These are phyloP conservation scores for Leptopilina drosophilae DNA, from an alignment of 2,888 invertebrate species.

Conservation along the genomic window DNA sequence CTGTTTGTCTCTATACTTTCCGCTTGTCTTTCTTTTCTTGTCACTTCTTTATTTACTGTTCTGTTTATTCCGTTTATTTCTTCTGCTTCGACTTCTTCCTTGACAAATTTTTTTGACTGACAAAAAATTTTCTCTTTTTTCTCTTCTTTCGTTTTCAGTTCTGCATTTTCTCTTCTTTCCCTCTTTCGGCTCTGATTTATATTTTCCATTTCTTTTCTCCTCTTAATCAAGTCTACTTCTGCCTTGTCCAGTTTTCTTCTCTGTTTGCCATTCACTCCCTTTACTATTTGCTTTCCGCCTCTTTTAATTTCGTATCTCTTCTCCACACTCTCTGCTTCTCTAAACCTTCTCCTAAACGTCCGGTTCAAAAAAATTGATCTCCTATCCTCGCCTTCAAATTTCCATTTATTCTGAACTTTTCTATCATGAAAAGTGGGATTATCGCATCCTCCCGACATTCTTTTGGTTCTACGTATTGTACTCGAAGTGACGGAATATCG, in stretches of 20 bases:
- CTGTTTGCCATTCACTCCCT: background rate
- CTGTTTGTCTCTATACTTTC: background rate
- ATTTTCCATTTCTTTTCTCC: too few relatives aligned
- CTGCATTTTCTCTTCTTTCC: background rate
- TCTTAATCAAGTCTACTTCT: background rate
- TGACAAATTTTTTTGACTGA: too few relatives aligned
- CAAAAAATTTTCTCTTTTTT: background rate
- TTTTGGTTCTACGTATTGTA: background rate
- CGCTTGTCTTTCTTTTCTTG: background rate
- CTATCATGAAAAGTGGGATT: background rate
- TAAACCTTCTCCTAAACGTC: background rate
- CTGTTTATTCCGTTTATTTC: background rate
- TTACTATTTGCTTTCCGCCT: background rate
- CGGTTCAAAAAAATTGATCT: background rate
- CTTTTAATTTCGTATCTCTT: background rate
- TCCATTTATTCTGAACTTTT: background rate
- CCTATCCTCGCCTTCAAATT: background rate
- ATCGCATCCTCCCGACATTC: slow-evolving; percentile 23
- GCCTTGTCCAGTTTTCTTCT: background rate
- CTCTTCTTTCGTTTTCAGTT: background rate
- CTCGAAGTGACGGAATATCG: background rate
- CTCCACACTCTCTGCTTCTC: background rate
- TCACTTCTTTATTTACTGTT: background rate
- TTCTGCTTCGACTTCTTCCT: background rate
- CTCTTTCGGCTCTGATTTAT: background rate